Conservation (phyloP, 2,113 vertebrate species). For the Okapia johnstoni region DNA sequence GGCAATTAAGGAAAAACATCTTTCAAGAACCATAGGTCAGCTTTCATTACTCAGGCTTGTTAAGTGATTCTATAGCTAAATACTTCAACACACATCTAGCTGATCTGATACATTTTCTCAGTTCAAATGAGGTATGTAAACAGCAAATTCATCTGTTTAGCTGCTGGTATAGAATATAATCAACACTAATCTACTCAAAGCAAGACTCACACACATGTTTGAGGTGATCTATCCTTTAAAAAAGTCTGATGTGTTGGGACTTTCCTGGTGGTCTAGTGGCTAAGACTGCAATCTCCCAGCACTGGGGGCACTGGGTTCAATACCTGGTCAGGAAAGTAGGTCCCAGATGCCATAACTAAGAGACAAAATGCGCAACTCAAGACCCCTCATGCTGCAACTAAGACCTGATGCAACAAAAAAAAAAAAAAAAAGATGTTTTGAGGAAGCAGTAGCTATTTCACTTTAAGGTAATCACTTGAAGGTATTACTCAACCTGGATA, state of each 20-base stretch:
- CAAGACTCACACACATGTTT: not conserved
- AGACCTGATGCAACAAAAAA: not conserved
- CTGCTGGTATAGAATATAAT: not conserved
- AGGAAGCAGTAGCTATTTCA: not conserved
- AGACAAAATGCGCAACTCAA: not conserved
- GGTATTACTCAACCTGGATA: not conserved
- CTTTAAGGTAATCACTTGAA: not conserved
- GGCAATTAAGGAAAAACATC: slow-evolving; percentile 5
- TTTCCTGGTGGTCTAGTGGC: not conserved
- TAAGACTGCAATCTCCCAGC: not conserved
- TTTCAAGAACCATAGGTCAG: not conserved
- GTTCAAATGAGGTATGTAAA: not conserved
- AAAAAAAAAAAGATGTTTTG: not conserved
- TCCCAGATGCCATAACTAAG: not conserved
- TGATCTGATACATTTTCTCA: not conserved
- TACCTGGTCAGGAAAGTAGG: not conserved
- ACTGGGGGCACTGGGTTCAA: not conserved
- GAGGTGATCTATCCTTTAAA: not conserved
- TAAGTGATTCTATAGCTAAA: not conserved
- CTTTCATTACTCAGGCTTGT: not conserved
- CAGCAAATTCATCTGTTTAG: slow-evolving; percentile 1
- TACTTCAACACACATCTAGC: not conserved
- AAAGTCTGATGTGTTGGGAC: not conserved
- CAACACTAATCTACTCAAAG: not conserved
- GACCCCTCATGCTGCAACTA: not conserved